A percentile compares a stretch with the other conserved stretches of the same genome.
Conservation (phyloP, 1,140 invertebrate species). For the Drosophila oshimai region DNA sequence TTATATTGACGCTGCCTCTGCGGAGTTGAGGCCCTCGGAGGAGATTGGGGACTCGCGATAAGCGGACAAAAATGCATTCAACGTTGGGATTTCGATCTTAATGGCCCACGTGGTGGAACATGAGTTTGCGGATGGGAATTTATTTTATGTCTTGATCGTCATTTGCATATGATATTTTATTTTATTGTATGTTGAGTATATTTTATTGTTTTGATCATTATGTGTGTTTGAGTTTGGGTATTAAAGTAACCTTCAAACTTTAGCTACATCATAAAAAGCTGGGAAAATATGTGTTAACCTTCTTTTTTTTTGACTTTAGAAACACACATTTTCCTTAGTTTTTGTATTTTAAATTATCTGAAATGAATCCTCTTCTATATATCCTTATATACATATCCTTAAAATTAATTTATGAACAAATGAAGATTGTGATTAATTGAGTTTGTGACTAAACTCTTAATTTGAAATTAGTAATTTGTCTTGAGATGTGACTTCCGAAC, state of each 20-base stretch:
- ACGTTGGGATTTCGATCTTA: conserved; percentile 30
- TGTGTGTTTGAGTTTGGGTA: background rate
- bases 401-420: too few relatives aligned
- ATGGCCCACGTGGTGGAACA: conserved; percentile 27
- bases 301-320: too few relatives aligned
- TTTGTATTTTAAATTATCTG: too few relatives aligned
- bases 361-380: too few relatives aligned
- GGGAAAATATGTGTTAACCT: too few relatives aligned
- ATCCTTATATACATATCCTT: too few relatives aligned
- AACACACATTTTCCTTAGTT: too few relatives aligned
- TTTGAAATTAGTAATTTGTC: too few relatives aligned
- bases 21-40: conserved; percentile 20
- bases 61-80: conserved; percentile 36
- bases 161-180: conserved; percentile 21
- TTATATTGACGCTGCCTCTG: conserved; percentile 66
- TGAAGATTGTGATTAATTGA: too few relatives aligned
- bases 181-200: background rate
- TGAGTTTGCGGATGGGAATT: conserved; percentile 11
- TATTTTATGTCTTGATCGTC: conserved; percentile 33
- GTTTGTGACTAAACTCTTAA: too few relatives aligned
- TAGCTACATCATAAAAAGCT: too few relatives aligned
- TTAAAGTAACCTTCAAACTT: background rate
- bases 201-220: background rate
- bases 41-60: conserved; percentile 45
- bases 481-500: background rate